Conservation (phyloP, 2,888 invertebrate genomes). For the Drosophila prostipennis region DNA sequence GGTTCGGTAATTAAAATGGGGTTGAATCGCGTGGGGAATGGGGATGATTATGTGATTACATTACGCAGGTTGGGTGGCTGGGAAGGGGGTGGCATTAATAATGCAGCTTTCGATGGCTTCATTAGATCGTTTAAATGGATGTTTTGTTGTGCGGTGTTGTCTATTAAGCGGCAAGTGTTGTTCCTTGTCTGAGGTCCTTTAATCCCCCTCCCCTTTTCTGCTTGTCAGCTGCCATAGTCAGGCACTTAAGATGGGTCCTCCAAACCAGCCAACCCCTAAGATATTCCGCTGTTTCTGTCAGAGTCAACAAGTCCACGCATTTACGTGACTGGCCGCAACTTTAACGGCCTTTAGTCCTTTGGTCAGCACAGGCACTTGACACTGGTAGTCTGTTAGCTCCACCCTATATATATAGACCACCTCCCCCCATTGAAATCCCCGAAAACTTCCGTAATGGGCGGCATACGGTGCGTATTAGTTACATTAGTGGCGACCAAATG, state of each 20-base stretch:
- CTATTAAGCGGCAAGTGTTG: slow-evolving; percentile 44
- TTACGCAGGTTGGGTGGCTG: background rate
- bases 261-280: background rate
- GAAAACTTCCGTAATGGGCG: slow-evolving; percentile 45
- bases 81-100: slow-evolving; percentile 36
- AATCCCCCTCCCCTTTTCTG: background rate
- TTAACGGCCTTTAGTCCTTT: slow-evolving; percentile 25
- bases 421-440: slow-evolving; percentile 3
- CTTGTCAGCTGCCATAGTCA: slow-evolving; percentile 33
- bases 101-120: slow-evolving; percentile 51
- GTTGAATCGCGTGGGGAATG: background rate
- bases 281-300: slow-evolving; percentile 38
- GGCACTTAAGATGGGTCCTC: slow-evolving; percentile 19
- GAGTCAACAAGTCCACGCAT: slow-evolving; percentile 41
- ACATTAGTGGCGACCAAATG: slow-evolving; percentile 27
- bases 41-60: slow-evolving; percentile 35
- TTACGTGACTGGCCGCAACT: slow-evolving; percentile 44
- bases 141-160: slow-evolving; percentile 32
- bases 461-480: slow-evolving; percentile 67
- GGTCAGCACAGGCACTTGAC: slow-evolving; percentile 29
- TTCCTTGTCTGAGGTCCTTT: slow-evolving; percentile 15
- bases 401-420: background rate
- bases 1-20: slow-evolving; percentile 32
- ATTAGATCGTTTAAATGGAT: slow-evolving; percentile 66
- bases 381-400: background rate